These are phyloP conservation scores for Poecile atricapillus DNA, from an alignment of 2,113 vertebrate species.

Conservation along the genomic window DNA sequence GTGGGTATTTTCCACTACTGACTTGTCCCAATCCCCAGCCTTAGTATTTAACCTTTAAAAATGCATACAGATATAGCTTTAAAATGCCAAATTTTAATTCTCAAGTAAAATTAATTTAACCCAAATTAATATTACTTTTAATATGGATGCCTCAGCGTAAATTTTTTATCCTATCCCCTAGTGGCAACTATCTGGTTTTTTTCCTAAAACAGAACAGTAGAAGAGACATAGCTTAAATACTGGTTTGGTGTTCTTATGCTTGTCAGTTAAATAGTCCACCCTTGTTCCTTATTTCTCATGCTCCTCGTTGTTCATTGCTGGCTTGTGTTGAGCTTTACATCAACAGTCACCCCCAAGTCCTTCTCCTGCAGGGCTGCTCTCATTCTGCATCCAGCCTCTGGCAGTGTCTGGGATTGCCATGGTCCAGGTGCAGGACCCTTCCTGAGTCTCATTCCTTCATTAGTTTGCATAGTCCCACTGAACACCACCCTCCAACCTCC, in stretches of 20 bases:
- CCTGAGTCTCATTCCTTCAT: neutral
- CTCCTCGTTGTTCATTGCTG: neutral
- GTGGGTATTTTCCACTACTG: neutral
- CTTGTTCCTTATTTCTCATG: neutral
- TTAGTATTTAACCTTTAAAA: neutral
- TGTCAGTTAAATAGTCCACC: neutral
- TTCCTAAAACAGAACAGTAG: neutral
- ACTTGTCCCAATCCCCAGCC: neutral
- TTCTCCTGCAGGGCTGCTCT: neutral
- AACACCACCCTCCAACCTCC: neutral
- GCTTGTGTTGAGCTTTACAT: neutral
- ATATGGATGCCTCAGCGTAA: neutral
- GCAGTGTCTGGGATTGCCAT: neutral
- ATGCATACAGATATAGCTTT: neutral
- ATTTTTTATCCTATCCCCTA: neutral
- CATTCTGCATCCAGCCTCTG: neutral
- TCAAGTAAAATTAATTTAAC: neutral
- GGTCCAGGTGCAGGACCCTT: no score
- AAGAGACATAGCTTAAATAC: neutral
- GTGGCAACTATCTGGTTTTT: neutral
- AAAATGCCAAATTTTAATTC: neutral
- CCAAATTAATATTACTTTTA: neutral
- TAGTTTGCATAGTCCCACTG: neutral
- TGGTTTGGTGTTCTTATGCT: neutral
- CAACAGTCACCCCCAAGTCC: accelerated